Evolutionary conservation across 37 sponge, comb jelly and placozoan species (phyloP), one percentile per base, ranked within the genome.

Genomic region (Agelas oroides): DNA sequence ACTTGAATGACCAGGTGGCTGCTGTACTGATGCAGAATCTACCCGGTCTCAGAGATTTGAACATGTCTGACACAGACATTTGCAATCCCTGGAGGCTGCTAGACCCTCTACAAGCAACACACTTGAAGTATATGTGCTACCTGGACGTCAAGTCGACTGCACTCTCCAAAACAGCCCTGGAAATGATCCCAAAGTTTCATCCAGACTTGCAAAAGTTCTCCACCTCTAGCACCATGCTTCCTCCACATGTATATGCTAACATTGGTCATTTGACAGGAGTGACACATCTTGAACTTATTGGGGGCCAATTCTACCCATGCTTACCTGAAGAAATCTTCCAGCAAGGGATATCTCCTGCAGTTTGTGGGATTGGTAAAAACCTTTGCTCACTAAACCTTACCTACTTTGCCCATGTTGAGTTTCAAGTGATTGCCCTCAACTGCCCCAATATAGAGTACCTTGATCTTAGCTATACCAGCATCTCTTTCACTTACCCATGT

Each of bases 41-140:
- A 25, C 65, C 64, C 1, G 1, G 40, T 18, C 65, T 77, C 19
- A 62, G 78, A 18, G 46, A 77, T 38, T 23, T 77, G 25, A 77
- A 77, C 35, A 13, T 77, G 5, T 77, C 64, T 8, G 62, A 77
- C 28, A 77, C 78, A 39, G 78, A 61, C 6, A 61, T 77, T 25
- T 77, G 78, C 37, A 77, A 77, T 63, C 78, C 78, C 35, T 77
- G 78, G 78, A 77, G 78, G 65, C 65, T 77, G 35, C 23, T 77
- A 12, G 78, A 77, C 32, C 38, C 78, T 24, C 35, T 64, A 14
- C 27, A 35, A 20, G n/a, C 64, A 20, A 39, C 65, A 13, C 78
- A 77, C 28, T 35, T 77, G 5, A 63, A 24, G 31, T 35, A 23
- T 21, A 62, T 77, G n/a, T 1, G 35, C 17, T n/a, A 77, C 25